Evolutionary conservation across 37 sponge, comb jelly and placozoan species (phyloP).

Genomic region (Ianthella basta): DNA sequence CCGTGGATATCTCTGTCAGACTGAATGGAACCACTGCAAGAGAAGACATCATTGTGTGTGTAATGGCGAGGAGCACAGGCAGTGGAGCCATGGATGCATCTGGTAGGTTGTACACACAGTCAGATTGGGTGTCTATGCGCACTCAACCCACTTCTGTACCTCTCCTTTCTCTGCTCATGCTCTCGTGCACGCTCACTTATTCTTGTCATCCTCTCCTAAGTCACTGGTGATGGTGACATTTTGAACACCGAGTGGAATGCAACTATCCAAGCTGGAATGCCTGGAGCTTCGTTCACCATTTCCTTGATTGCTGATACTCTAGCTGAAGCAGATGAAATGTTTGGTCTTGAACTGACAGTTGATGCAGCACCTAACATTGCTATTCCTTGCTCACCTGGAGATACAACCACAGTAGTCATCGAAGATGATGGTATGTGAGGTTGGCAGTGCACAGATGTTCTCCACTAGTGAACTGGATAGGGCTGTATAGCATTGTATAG

Average conservation of each 20-base stretch:
- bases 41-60: neutral
- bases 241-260: conserved; percentile 7
- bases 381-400: neutral
- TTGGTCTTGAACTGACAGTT: neutral
- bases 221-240: neutral
- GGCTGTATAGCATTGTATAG: too few species aligned
- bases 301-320: neutral
- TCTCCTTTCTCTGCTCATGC: neutral
- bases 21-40: conserved; percentile 8
- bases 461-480: too few species aligned
- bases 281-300: neutral
- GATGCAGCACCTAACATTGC: neutral
- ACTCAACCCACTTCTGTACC: neutral
- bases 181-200: neutral
- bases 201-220: neutral
- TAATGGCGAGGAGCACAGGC: neutral
- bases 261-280: neutral
- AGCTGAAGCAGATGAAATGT: conserved; percentile 12
- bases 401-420: neutral
- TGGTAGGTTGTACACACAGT: neutral
- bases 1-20: neutral
- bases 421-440: conserved; percentile 15
- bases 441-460: neutral
- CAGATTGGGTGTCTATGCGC: too few species aligned
- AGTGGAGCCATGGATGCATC: conserved; percentile 1